A percentile compares a stretch with the other conserved stretches of the same genome.
phyloP scores from a whole-genome alignment of 2,113 vertebrate genomes.

The Hystrix brachyura region DNA sequence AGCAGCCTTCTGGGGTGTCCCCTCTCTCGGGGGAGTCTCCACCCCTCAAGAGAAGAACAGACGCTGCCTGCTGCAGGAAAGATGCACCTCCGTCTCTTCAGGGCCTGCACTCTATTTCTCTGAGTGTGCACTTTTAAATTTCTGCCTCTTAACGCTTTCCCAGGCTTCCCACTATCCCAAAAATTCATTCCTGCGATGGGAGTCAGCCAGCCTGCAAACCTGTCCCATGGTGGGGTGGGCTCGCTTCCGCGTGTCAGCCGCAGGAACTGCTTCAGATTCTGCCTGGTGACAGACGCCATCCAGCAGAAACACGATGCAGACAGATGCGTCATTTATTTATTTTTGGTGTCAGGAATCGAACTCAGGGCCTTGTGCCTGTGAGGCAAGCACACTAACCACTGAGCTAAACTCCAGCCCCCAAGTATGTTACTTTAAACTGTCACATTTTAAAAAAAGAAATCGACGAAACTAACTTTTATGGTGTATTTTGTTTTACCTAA shows the following conservation, averaged over 20 bases:
- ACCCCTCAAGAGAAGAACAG: not conserved
- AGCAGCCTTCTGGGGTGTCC: too few species aligned
- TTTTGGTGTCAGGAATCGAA: too few species aligned
- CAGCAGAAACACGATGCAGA: not conserved
- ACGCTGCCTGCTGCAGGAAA: not conserved
- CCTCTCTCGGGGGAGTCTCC: not conserved
- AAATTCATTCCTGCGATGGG: not conserved
- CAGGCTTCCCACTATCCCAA: not conserved
- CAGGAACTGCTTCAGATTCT: too few species aligned
- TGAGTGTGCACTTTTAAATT: not conserved
- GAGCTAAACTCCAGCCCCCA: too few species aligned
- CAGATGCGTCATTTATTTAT: not conserved
- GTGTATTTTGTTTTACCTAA: slow-evolving; percentile 9
- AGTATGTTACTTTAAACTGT: not conserved
- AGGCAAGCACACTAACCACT: too few species aligned
- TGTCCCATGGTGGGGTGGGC: not conserved
- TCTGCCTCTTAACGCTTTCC: not conserved
- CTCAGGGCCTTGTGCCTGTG: too few species aligned
- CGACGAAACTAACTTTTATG: not conserved
- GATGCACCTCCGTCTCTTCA: too few species aligned
- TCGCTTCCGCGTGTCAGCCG: not conserved
- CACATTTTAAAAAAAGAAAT: not conserved
- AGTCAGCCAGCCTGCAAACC: not conserved
- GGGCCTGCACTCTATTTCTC: not conserved
- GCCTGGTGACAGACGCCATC: not conserved